Conservation (phyloP, 2,888 invertebrate genomes). For the Tipula helvola region DNA sequence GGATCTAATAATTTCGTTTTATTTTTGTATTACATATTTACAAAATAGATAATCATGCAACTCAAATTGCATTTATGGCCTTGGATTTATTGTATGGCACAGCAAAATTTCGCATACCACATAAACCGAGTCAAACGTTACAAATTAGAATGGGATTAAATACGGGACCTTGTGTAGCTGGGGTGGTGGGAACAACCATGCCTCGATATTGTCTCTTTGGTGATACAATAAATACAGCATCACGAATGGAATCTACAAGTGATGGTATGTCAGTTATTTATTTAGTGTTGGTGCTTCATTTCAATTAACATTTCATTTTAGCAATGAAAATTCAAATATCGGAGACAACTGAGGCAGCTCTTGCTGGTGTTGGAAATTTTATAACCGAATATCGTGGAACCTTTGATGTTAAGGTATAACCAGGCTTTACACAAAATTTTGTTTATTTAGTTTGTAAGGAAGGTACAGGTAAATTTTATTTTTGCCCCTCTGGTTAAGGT, state of each 20-base stretch:
- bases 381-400: constrained; percentile 36
- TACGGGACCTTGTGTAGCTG: constrained; percentile 53
- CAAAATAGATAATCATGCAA: constrained; percentile 40
- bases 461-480: too few relatives aligned
- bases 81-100: constrained; percentile 41
- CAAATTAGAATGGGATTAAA: constrained; percentile 46
- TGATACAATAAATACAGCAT: constrained; percentile 51
- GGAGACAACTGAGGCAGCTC: constrained; percentile 39
- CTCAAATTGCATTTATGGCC: constrained; percentile 50
- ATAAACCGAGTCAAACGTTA: constrained; percentile 38
- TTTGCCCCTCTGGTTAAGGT: too few relatives aligned
- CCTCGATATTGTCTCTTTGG: constrained; percentile 48
- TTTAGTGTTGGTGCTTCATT: neutral
- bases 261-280: constrained; percentile 28
- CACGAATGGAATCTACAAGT: constrained; percentile 49
- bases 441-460: neutral
- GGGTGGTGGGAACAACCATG: constrained; percentile 49
- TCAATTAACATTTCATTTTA: constrained; percentile 21
- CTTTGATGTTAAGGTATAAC: constrained; percentile 36
- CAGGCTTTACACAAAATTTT: neutral
- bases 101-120: constrained; percentile 42
- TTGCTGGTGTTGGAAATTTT: constrained; percentile 41
- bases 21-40: neutral
- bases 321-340: constrained; percentile 50
- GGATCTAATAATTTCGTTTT: neutral